Base-by-base conservation (phyloP, 2,888 invertebrate genomes). In the Caenorhabditis wallacei region DNA sequence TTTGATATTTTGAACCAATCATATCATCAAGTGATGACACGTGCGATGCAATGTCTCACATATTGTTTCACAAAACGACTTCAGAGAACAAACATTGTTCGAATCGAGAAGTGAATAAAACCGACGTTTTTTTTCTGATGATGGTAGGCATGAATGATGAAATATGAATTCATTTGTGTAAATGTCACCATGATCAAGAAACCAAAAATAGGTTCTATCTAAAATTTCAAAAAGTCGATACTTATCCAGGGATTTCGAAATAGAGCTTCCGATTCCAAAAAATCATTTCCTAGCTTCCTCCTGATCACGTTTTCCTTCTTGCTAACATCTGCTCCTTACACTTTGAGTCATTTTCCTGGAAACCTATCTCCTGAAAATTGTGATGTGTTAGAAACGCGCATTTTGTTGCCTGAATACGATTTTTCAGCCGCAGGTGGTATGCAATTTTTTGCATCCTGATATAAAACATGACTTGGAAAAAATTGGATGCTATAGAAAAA, bases 11-110 rank as follows among this genome's bases (percentile, higher is more conserved):
- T 61, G 76, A 69, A 57, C 76, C 43, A 57, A 68, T 75, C 76
- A 69, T 68, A 76, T 68, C 66, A 66, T 66, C 40, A 69, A 75
- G 22, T 69, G 76, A 76, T 30, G 76, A 68, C 76, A 76, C 76
- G 76, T 76, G 75, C 51, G 46, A 51, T 70, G 57, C 64, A 24
- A 63, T 75, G 57, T 66, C 75, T 66, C 71, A 59, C 51, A 71
- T 59, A 75, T 57, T 66, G 66, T 74, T 56, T 35, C 18, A 35
- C 56, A 24, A 18, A 40, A 56, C 59, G 66, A 66, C 64, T 30
- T 48, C 75, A 56, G 43, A 66, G 66, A 75, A 74, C 64, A 46
- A 46, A 26, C 51, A 59, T 26, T 46, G 54, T 54, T 66, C 22
- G 40, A 37, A 46, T 26, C 46, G 18, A 24, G 53, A 66, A 53